Conservation (phyloP, 1,140 invertebrate genomes). For the Nasonia vitripennis region DNA sequence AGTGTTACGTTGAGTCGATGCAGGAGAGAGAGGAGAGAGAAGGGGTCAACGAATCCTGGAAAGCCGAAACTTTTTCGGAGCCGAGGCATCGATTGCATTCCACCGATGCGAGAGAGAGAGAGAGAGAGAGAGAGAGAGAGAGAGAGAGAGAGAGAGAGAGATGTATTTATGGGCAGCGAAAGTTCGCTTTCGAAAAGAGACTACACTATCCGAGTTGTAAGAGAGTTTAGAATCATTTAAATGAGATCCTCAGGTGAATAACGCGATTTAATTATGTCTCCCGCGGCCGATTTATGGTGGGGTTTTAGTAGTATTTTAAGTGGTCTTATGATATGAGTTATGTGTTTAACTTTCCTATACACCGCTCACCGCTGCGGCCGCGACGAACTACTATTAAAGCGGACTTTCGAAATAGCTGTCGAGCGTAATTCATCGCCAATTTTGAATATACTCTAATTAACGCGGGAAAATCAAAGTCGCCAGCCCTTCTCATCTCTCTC, state of each 20-base stretch:
- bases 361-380: too few relatives aligned
- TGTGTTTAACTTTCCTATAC: conserved; percentile 33
- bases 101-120: too few relatives aligned
- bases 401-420: conserved; percentile 33
- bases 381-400: conserved; percentile 14
- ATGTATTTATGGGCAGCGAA: background rate
- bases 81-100: background rate
- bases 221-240: conserved; percentile 42
- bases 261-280: conserved; percentile 44
- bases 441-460: conserved; percentile 21
- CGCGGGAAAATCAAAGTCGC: too few relatives aligned
- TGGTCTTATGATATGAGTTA: conserved; percentile 32
- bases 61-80: background rate
- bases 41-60: background rate
- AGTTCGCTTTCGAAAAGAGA: background rate
- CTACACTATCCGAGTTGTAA: background rate
- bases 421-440: conserved; percentile 23
- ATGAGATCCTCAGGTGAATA: conserved; percentile 27
- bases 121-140: background rate
- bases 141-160: too few relatives aligned
- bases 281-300: conserved; percentile 18
- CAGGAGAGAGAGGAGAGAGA: too few relatives aligned
- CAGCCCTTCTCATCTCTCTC: too few relatives aligned
- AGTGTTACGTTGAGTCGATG: too few relatives aligned
- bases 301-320: conserved; percentile 37